Evolutionary conservation across 2,797 vertebrate genomes (phyloP).

Genomic region (Malacoctenus gilli): DNA sequence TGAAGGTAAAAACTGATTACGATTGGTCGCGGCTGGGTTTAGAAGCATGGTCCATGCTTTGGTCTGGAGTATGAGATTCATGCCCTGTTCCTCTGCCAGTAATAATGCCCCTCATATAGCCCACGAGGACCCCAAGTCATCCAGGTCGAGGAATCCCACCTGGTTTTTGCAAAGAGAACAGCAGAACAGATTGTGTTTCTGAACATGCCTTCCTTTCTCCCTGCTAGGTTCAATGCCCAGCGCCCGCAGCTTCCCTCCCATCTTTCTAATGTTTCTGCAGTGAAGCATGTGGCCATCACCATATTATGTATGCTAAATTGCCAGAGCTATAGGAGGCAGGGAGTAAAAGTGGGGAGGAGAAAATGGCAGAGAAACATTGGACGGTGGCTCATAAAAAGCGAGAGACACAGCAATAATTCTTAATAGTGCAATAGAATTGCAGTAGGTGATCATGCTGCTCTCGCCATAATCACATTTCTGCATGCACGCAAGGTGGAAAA

Average conservation of each 20-base stretch:
- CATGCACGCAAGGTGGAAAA: conserved; percentile 57
- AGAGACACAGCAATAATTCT: conserved; percentile 63
- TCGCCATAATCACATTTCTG: conserved; percentile 60
- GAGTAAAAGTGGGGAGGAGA: conserved; percentile 40
- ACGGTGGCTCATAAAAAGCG: conserved; percentile 63
- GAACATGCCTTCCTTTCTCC: conserved; percentile 49
- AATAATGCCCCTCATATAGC: no score
- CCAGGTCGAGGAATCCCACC: conserved; percentile 37
- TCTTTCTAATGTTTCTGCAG: conserved; percentile 52
- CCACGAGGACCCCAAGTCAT: conserved; percentile 19
- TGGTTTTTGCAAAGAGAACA: conserved; percentile 18
- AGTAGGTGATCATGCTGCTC: conserved; percentile 57
- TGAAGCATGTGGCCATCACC: conserved; percentile 60
- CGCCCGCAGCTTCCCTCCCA: conserved; percentile 53
- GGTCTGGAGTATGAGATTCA: no score
- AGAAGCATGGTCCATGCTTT: no score
- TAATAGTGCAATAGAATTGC: conserved; percentile 63
- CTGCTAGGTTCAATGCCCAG: conserved; percentile 53
- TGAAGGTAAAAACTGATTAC: no score
- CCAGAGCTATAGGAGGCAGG: conserved; percentile 57
- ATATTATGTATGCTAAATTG: conserved; percentile 66
- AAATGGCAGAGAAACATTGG: conserved; percentile 53
- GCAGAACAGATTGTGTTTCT: conserved; percentile 53
- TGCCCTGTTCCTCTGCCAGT: no score
- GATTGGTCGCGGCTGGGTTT: no score